Evolutionary conservation across 2,113 vertebrate genomes (phyloP).

Genomic region (Oncorhynchus tshawytscha): DNA sequence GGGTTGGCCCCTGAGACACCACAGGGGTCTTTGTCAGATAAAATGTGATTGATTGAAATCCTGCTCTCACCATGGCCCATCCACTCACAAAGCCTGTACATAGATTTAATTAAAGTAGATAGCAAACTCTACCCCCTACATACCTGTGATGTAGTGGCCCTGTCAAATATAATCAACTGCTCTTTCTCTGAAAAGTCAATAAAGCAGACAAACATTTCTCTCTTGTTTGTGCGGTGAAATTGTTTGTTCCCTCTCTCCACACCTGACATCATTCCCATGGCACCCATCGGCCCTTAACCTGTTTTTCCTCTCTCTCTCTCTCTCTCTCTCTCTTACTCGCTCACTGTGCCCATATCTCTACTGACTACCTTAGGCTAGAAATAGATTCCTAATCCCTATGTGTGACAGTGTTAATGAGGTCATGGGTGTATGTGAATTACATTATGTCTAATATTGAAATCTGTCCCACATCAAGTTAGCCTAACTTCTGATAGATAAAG

Average conservation of each 20-base stretch:
- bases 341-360: neutral
- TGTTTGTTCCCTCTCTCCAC: slow-evolving; percentile 6
- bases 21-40: neutral
- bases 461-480: neutral
- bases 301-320: neutral
- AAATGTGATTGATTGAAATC: neutral
- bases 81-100: neutral
- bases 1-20: slow-evolving; percentile 18
- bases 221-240: slow-evolving; percentile 1
- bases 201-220: slow-evolving; percentile 3
- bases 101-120: slow-evolving; percentile 1
- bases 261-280: neutral
- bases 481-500: slow-evolving; percentile 30
- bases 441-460: neutral
- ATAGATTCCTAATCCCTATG: neutral
- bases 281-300: neutral
- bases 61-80: neutral
- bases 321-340: neutral
- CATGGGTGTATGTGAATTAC: neutral
- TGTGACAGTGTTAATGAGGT: neutral
- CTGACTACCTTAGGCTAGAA: neutral
- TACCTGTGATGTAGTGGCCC: neutral
- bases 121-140: slow-evolving; percentile 8
- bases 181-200: neutral
- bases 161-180: slow-evolving; percentile 2